phyloP scores from a whole-genome alignment of 2,888 invertebrate species.

The Thelaira solivaga region DNA sequence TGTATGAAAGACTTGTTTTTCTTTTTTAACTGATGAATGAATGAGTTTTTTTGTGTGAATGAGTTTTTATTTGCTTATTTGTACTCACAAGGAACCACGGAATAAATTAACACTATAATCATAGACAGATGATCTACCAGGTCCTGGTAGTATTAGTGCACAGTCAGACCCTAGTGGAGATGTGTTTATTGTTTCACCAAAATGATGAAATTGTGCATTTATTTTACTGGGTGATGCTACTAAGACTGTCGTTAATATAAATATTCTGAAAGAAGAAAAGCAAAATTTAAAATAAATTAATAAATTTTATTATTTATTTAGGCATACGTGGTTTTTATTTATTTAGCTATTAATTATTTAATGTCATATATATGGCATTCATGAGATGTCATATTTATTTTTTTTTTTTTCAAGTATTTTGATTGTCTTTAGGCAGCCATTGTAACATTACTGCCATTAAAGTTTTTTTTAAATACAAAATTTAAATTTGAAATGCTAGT shows the following conservation, averaged over 20 bases:
- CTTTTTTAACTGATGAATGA: neutral
- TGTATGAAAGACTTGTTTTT: neutral
- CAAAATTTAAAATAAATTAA: constrained; percentile 27
- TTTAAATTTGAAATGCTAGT: too few relatives aligned
- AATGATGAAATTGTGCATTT: constrained; percentile 73
- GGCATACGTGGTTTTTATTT: constrained; percentile 7
- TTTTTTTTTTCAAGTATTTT: neutral
- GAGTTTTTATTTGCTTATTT: neutral
- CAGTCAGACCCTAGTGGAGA: constrained; percentile 81
- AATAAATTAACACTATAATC: constrained; percentile 91
- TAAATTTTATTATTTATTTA: constrained; percentile 10
- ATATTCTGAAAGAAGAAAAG: constrained; percentile 71
- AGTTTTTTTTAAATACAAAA: too few relatives aligned
- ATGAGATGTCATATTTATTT: too few relatives aligned
- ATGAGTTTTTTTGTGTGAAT: too few relatives aligned
- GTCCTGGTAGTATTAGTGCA: constrained; percentile 86
- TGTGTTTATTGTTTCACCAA: constrained; percentile 72
- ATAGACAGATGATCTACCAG: constrained; percentile 87
- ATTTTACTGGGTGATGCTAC: constrained; percentile 55
- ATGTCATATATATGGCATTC: neutral
- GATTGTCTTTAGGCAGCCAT: too few relatives aligned
- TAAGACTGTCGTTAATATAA: constrained; percentile 64
- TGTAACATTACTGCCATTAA: too few relatives aligned
- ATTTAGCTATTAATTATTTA: constrained; percentile 44
- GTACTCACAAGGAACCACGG: constrained; percentile 88